Base-by-base conservation (phyloP, 1,140 invertebrate species). In the Pantala flavescens region DNA sequence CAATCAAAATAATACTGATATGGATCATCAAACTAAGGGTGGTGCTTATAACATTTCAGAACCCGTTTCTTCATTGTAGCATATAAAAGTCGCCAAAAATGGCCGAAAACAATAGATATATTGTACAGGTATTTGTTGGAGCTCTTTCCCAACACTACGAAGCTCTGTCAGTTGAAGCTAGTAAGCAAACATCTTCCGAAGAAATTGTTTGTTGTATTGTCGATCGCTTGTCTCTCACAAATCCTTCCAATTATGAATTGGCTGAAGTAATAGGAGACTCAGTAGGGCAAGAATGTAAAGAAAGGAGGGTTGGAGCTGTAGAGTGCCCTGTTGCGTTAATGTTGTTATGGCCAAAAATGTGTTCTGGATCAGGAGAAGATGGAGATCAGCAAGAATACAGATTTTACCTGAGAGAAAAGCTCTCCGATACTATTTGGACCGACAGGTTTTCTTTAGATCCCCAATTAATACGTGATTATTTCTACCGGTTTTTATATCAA, bases 311-410 rank as follows among this genome's bases (percentile, higher is more conserved):
- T 21, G 92, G 92, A 70, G 86, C 90, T 49, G 85, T 87, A 24
- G 96, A 98, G 82, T 94, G 91, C 79, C 96, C 96, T 0, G 95
- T 97, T 11, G 91, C 93, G 24, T 87, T 98, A 36, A 96, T 97
- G 90, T 85, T 95, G 78, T 85, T 98, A 11, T 98, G 96, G 96
- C 95, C 95, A 21, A 93, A 94, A 24, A 19, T 23, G 19, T 71
- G 49, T 63, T 73, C 24, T 21, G 21, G 19, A 43, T 49, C 43
- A 7, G 73, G 70, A 21, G 16, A 82, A 84, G 72, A 71, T 76
- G 72, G 43, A 28, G 71, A 71, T 74, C 76, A 78, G 23, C 73
- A 78, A 63, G 79, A 81, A 73, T 82, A 82, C 75, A 87, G 91
- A 84, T 95, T 93, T 85, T 96, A 92, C 85, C 87, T 95, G 75